A percentile compares a stretch with the other conserved stretches of the same genome.
Evolutionary conservation across 2,888 invertebrate species (phyloP).

Genomic region (Cantharis flavilabris): DNA sequence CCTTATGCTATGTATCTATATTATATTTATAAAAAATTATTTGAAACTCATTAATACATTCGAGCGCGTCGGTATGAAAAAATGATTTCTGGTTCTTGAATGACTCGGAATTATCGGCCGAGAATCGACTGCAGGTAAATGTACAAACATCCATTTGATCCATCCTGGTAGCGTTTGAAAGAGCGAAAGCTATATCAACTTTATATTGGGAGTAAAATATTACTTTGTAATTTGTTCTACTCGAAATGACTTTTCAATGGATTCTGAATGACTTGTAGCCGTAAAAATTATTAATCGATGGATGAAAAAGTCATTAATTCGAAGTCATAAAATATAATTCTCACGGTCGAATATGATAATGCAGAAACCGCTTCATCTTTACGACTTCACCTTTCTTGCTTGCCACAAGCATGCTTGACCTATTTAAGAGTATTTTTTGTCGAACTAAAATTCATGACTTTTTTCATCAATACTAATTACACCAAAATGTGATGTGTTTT

Average conservation of each 20-base stretch:
- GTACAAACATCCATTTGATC: background rate
- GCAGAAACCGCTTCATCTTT: background rate
- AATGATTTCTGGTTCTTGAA: too few species aligned
- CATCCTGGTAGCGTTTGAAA: background rate
- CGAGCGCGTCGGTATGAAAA: too few species aligned
- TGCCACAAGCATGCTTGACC: background rate
- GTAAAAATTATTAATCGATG: background rate
- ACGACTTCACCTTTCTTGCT: slow-evolving; percentile 1
- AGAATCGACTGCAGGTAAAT: too few species aligned
- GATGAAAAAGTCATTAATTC: background rate
- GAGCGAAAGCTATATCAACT: background rate
- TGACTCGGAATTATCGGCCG: too few species aligned
- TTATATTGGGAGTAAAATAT: background rate
- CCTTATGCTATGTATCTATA: too few species aligned
- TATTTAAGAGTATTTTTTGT: background rate
- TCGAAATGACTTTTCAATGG: background rate
- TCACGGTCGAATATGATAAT: background rate
- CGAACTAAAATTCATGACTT: background rate
- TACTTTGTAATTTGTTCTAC: background rate
- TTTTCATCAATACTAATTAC: slow-evolving; percentile 26
- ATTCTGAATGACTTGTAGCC: background rate
- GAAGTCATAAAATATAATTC: background rate
- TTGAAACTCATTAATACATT: too few species aligned
- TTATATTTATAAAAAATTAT: too few species aligned
- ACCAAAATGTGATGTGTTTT: background rate